Conservation (phyloP, 2,113 vertebrate genomes). For the Perca fluviatilis region DNA sequence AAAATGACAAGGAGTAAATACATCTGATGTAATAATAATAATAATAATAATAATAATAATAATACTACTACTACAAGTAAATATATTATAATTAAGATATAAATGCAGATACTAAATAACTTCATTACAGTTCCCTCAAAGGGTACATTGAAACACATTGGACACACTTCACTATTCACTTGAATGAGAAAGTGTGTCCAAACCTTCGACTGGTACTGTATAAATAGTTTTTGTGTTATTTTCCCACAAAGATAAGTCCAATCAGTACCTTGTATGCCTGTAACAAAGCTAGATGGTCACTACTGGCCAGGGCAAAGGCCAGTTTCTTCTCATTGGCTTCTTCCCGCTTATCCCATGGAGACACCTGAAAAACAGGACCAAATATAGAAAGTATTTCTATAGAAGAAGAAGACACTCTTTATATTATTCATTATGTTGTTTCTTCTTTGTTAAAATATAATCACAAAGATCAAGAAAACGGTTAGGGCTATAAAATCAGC, state of each 20-base stretch:
- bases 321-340: conserved; percentile 95
- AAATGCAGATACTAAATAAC: too few species aligned
- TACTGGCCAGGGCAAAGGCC: conserved; percentile 92
- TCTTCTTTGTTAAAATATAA: background rate
- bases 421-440: background rate
- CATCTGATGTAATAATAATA: too few species aligned
- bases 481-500: background rate
- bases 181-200: too few species aligned
- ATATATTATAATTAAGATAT: too few species aligned
- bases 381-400: background rate
- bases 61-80: too few species aligned
- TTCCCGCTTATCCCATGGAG: conserved; percentile 97
- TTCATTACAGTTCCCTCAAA: too few species aligned
- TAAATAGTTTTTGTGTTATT: background rate
- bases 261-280: conserved; percentile 92
- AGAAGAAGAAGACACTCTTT: background rate
- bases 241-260: background rate
- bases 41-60: too few species aligned
- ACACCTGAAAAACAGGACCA: conserved; percentile 43
- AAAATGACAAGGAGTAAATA: too few species aligned
- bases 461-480: background rate
- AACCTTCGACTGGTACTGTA: too few species aligned
- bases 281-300: conserved; percentile 94
- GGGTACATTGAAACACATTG: too few species aligned
- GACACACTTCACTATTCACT: too few species aligned